Base-by-base conservation (phyloP, 2,888 invertebrate genomes). In the Scaptomyza cyrtandrae region DNA sequence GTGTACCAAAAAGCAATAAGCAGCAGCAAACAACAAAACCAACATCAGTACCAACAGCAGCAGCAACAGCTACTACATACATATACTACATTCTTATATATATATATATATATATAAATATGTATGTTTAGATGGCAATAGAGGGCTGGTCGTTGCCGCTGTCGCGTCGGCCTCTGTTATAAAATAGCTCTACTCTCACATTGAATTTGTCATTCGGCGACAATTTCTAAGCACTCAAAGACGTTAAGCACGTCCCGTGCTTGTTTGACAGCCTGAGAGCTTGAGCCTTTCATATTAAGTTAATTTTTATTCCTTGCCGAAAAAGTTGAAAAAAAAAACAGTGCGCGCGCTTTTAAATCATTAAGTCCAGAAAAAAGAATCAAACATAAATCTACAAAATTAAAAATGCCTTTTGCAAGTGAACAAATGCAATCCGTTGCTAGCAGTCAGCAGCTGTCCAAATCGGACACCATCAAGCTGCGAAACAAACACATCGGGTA, bases 401-500 rank as follows among this genome's bases (percentile, higher is more conserved):
- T 5, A 35, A 74, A 75, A 69, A 91, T 91, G 92, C 85, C 92
- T 64, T 90, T 89, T 60, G 78, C 88, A 54, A 79, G 85, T 61
- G 91, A 92, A 71, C 85, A 88, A 78, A 56, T 86, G 4, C 88
- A 91, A 46, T 64, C 66, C 33, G 74, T 80, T 43, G 81, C 73
- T 62, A 84, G 73, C 90, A 84, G 74, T 90, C 96, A 97, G 92
- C 95, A 95, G 63, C 94, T 97, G 94, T 93, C 95, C 29, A 97
- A 97, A 92, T 93, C 94, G 68, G 96, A 97, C 89, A 97, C 97
- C 1, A 95, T 97, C 65, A 95, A 95, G 75, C 93, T 97, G 54
- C 94, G 97, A 37, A 95, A 97, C 90, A 95, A 96, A 89, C 95
- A 96, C 88, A 95, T 97, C 84, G 97, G 97, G 97, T 97, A 92